Conservation (phyloP, 2,113 vertebrate genomes). For the Hypanus sabinus region DNA sequence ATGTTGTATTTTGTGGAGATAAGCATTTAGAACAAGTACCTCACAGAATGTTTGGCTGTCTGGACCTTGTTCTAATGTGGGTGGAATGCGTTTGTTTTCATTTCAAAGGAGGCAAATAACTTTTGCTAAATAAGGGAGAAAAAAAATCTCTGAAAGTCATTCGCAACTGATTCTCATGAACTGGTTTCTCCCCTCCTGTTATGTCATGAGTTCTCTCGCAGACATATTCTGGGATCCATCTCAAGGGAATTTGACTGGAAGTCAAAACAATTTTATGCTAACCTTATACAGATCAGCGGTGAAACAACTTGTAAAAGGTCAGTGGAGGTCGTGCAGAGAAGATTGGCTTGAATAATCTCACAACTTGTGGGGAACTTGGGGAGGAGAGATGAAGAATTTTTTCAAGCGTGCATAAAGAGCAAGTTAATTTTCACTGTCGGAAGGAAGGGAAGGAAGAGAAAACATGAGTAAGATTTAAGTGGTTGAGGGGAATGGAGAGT, state of each 20-base stretch:
- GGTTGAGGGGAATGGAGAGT: not conserved
- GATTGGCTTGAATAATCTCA: not conserved
- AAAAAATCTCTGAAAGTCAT: not conserved
- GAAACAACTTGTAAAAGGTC: too few relatives aligned
- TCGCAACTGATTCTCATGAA: not conserved
- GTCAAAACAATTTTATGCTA: not conserved
- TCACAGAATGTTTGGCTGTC: not conserved
- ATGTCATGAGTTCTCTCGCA: not conserved
- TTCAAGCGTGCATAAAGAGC: not conserved
- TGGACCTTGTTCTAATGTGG: not conserved
- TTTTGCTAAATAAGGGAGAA: slow-evolving; percentile 33
- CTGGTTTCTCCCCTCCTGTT: not conserved
- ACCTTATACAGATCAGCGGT: not conserved
- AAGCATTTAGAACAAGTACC: not conserved
- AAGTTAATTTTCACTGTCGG: not conserved
- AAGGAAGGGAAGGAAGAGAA: too few relatives aligned
- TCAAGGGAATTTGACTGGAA: not conserved
- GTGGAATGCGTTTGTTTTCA: slow-evolving; percentile 33
- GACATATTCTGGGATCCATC: not conserved
- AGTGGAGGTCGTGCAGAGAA: not conserved
- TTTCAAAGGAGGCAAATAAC: not conserved
- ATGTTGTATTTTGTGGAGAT: not conserved
- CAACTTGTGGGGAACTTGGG: not conserved
- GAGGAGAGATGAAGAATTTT: not conserved
- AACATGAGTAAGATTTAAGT: not conserved